These are phyloP conservation scores for Phenganax marumi DNA, from an alignment of 92 coral and sea anemone genomes.

Conservation along the genomic window DNA sequence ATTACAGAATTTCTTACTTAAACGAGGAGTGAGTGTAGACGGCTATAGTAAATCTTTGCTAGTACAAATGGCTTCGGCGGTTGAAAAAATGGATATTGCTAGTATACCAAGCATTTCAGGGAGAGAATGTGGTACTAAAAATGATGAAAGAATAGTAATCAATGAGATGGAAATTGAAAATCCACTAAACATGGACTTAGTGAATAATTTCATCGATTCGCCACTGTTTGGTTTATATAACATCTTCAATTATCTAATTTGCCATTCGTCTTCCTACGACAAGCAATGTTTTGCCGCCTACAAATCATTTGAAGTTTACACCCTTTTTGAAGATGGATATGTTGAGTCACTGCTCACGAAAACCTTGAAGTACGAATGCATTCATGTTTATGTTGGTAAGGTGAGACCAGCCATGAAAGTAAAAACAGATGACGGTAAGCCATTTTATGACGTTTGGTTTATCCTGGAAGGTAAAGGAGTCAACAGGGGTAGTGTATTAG, in stretches of 20 bases:
- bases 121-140: background rate
- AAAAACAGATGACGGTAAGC: too few relatives aligned
- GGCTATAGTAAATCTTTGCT: slow-evolving; percentile 27
- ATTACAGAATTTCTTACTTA: slow-evolving; percentile 16
- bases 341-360: background rate
- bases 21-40: slow-evolving; percentile 37
- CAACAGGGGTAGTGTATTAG: too few relatives aligned
- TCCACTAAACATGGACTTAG: background rate
- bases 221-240: background rate
- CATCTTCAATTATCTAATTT: background rate
- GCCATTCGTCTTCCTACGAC: background rate
- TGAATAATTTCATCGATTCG: slow-evolving; percentile 1
- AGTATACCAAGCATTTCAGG: slow-evolving; percentile 17
- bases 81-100: slow-evolving; percentile 29
- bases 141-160: slow-evolving; percentile 16
- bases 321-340: background rate
- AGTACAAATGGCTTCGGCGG: slow-evolving; percentile 31
- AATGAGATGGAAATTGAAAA: slow-evolving; percentile 27
- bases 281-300: background rate
- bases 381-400: too few relatives aligned
- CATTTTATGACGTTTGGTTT: slow-evolving; percentile 46
- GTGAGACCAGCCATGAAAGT: too few relatives aligned
- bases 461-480: slow-evolving; percentile 34
- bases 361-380: background rate
- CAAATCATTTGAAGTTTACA: background rate